phyloP scores from a whole-genome alignment of 2,113 vertebrate species.

The Cebus imitator region DNA sequence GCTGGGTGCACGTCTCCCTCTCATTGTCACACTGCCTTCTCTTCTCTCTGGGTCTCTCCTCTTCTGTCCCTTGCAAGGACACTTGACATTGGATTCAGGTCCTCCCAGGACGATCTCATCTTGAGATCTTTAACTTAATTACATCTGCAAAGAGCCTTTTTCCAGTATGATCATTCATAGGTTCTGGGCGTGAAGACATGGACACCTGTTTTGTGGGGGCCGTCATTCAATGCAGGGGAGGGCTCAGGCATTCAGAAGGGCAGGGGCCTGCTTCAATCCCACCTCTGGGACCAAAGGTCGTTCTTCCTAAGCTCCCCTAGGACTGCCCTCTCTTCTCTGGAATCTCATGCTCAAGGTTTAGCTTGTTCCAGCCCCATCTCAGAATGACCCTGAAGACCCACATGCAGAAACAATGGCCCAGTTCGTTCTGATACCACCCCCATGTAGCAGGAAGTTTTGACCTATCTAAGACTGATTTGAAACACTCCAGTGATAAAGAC shows the following conservation, averaged over 20 bases:
- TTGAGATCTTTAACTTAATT: neutral
- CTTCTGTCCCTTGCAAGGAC: neutral
- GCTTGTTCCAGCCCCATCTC: neutral
- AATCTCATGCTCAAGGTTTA: accelerated
- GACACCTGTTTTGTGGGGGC: neutral
- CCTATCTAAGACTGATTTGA: neutral
- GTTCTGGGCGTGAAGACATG: neutral
- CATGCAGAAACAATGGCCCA: accelerated
- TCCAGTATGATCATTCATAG: no score
- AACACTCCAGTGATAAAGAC: neutral
- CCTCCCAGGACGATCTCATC: neutral
- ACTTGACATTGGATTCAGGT: neutral
- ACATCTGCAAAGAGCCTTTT: neutral
- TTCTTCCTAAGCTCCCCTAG: no score
- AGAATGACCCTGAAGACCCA: neutral
- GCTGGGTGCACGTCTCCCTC: accelerated
- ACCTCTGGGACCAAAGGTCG: neutral
- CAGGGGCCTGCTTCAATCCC: no score
- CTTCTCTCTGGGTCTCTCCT: neutral
- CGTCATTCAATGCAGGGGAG: accelerated
- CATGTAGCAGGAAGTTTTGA: neutral
- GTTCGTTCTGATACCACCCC: neutral
- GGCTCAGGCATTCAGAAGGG: accelerated
- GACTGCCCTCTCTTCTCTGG: neutral
- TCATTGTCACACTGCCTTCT: accelerated